Conservation (phyloP, 2,888 invertebrate genomes). For the Lingula anatina region DNA sequence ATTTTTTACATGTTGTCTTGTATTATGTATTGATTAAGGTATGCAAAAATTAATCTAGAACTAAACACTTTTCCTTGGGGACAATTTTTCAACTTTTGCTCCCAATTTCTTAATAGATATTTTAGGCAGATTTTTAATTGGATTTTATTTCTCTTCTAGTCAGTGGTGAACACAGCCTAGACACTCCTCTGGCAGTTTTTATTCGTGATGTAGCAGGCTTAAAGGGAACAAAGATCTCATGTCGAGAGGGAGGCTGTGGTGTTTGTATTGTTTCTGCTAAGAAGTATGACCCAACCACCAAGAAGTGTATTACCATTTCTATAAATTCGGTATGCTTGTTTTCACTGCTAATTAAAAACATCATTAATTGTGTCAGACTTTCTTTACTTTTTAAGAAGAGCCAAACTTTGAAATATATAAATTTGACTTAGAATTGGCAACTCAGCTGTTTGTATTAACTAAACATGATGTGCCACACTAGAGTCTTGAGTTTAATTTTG, state of each 20-base stretch:
- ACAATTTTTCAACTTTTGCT: no score
- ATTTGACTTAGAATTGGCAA: neutral
- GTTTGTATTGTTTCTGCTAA: constrained; percentile 48
- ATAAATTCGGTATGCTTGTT: constrained; percentile 38
- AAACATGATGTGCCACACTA: no score
- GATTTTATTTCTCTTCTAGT: no score
- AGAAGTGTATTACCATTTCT: constrained; percentile 18
- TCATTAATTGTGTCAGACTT: neutral
- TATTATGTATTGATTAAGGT: no score
- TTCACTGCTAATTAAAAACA: neutral
- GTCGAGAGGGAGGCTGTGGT: constrained; percentile 55
- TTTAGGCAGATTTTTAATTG: no score
- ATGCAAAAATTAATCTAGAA: no score
- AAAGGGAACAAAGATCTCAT: constrained; percentile 52
- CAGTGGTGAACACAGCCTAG: no score
- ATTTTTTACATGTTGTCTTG: no score
- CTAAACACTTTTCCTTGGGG: no score
- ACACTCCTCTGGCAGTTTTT: constrained; percentile 6
- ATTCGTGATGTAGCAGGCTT: constrained; percentile 7
- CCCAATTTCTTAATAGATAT: no score
- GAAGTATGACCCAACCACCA: constrained; percentile 24
- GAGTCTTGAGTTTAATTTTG: no score
- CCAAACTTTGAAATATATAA: neutral
- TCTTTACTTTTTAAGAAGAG: neutral
- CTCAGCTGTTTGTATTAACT: constrained; percentile 9